Evolutionary conservation across 2,113 vertebrate genomes (phyloP).

Genomic region (Odocoileus virginianus): DNA sequence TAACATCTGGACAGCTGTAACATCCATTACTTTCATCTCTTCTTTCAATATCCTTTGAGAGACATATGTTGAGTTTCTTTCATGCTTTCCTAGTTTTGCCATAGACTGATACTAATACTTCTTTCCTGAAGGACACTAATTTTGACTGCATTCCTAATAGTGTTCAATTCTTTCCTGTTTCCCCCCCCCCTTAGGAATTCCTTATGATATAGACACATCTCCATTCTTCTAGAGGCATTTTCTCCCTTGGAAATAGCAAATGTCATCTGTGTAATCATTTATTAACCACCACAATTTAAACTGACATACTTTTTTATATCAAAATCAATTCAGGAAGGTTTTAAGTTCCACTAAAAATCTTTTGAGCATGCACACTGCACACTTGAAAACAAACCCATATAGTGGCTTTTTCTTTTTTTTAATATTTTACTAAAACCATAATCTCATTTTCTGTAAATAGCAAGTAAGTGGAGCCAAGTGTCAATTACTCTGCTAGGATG

Average conservation of each 20-base stretch:
- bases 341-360: not conserved
- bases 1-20: not conserved
- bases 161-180: not conserved
- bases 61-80: not conserved
- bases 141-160: not conserved
- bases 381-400: not conserved
- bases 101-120: not conserved
- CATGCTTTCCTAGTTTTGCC: not conserved
- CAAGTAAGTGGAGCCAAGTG: not conserved
- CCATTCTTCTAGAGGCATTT: not conserved
- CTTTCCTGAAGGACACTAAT: not conserved
- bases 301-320: not conserved
- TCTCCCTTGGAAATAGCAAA: not conserved
- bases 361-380: not conserved
- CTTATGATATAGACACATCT: not conserved
- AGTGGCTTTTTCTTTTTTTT: too few species aligned
- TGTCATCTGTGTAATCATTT: not conserved
- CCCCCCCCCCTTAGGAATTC: not conserved
- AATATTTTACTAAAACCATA: not conserved
- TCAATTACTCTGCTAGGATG: not conserved
- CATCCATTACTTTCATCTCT: not conserved
- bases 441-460: not conserved
- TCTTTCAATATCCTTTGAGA: not conserved
- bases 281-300: not conserved
- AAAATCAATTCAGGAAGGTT: not conserved